Percentiles rank a stretch among this genome's conserved stretches.
These are phyloP conservation scores for Drosophila guanche DNA, from an alignment of 1,140 invertebrate genomes.

Conservation along the genomic window DNA sequence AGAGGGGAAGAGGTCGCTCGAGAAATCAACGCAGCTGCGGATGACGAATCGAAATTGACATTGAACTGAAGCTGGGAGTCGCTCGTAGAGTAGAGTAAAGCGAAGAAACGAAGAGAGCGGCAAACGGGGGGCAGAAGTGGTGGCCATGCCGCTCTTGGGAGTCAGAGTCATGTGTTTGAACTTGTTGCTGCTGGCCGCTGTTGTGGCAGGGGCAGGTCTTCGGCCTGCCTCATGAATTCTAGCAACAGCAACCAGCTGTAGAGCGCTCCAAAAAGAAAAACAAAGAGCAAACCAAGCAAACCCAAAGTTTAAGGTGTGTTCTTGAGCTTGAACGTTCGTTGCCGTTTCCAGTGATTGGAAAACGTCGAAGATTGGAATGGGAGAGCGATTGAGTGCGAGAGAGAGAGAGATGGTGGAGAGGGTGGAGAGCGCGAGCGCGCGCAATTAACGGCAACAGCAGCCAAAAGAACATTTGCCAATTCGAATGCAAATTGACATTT, in stretches of 20 bases:
- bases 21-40: constrained; percentile 81
- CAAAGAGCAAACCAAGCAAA: constrained; percentile 16
- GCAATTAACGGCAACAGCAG: constrained; percentile 69
- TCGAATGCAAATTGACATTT: constrained; percentile 81
- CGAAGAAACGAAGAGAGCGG: background rate
- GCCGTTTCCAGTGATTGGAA: constrained; percentile 53
- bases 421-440: background rate
- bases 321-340: constrained; percentile 73
- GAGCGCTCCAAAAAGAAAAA: constrained; percentile 4
- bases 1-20: constrained; percentile 55
- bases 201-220: constrained; percentile 30
- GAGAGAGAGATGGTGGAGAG: background rate
- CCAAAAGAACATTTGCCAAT: constrained; percentile 67
- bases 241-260: constrained; percentile 43
- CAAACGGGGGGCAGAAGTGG: constrained; percentile 31
- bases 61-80: constrained; percentile 67
- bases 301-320: constrained; percentile 80
- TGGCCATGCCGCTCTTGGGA: constrained; percentile 13
- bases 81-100: constrained; percentile 25
- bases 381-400: background rate
- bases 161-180: constrained; percentile 60
- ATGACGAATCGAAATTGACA: constrained; percentile 83
- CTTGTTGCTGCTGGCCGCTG: constrained; percentile 64
- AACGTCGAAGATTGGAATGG: constrained; percentile 20
- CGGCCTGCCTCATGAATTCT: constrained; percentile 55